phyloP scores from a whole-genome alignment of 2,113 vertebrate genomes.

The Orientallactaga bullata region DNA sequence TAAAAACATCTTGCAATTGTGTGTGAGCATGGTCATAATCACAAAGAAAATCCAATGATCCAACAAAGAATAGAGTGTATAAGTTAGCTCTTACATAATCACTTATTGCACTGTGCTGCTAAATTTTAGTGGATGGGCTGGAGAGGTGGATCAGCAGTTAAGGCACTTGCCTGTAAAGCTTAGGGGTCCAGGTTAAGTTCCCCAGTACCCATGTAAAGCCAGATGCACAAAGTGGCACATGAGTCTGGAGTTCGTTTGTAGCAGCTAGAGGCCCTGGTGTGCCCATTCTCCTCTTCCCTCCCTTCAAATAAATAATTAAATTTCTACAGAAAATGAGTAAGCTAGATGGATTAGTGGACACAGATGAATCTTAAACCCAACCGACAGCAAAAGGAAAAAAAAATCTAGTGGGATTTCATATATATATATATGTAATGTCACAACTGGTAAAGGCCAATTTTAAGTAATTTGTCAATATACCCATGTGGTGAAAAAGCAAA shows the following conservation, averaged over 20 bases:
- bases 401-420: background rate
- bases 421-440: background rate
- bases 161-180: no score
- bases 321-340: no score
- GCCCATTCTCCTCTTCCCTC: no score
- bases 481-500: background rate
- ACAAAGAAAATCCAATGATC: background rate
- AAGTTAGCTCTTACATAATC: background rate
- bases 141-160: background rate
- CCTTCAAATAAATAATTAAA: no score
- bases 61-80: background rate
- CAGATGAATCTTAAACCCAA: background rate
- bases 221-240: no score
- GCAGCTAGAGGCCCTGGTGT: no score
- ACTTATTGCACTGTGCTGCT: background rate
- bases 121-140: background rate
- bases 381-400: slow-evolving; percentile 18
- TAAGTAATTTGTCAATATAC: background rate
- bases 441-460: background rate
- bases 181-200: no score
- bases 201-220: no score
- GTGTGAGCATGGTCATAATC: background rate
- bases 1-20: background rate
- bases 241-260: no score
- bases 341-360: background rate